These are phyloP conservation scores for Dendrocincla tyrannina DNA, from an alignment of 2,797 vertebrate genomes.

Conservation along the genomic window DNA sequence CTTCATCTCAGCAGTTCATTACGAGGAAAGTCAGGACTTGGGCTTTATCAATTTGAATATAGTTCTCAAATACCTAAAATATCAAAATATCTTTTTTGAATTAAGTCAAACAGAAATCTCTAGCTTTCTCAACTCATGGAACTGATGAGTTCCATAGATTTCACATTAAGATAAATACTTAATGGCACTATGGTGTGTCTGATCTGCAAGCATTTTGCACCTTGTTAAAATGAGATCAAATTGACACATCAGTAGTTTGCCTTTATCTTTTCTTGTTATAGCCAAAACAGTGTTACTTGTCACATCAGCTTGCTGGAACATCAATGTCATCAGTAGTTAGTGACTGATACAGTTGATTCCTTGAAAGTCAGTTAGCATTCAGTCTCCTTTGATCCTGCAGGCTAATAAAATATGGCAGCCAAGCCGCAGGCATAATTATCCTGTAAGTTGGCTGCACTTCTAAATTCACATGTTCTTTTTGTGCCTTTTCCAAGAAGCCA, in stretches of 20 bases:
- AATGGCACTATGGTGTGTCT: background rate
- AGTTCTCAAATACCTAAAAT: background rate
- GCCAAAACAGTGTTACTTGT: background rate
- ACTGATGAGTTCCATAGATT: background rate
- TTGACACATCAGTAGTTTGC: background rate
- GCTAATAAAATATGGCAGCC: slow-evolving; percentile 2
- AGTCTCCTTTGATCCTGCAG: background rate
- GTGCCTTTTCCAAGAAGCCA: background rate
- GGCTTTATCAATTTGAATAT: background rate
- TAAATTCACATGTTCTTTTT: background rate
- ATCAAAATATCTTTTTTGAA: background rate
- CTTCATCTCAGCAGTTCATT: background rate
- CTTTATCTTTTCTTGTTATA: slow-evolving; percentile 3
- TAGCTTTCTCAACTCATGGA: background rate
- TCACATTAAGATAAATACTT: background rate
- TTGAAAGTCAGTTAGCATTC: slow-evolving; percentile 18
- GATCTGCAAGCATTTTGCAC: background rate
- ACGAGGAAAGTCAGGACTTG: background rate
- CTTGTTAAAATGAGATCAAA: slow-evolving; percentile 9
- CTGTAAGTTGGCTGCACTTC: background rate
- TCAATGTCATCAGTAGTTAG: background rate
- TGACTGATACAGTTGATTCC: background rate
- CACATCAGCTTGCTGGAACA: background rate
- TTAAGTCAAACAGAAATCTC: background rate
- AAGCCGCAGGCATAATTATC: slow-evolving; percentile 14